Base-by-base conservation (phyloP, 2,797 vertebrate genomes). In the Sebastes iracundus region DNA sequence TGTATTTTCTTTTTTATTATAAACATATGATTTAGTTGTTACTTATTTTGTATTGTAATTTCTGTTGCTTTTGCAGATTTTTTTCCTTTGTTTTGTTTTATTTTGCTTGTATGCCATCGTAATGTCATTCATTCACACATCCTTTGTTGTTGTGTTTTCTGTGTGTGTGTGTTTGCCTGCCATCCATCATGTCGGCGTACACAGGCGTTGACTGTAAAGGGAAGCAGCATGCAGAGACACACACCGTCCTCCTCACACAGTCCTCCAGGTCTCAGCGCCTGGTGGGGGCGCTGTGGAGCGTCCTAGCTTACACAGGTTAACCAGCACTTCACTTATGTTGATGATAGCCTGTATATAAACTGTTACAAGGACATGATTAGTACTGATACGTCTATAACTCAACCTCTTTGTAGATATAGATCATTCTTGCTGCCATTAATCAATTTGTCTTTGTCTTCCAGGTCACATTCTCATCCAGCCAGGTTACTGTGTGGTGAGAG, bases 171-270 rank as follows among this genome's bases (percentile, higher is more conserved):
- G 68, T 76, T 86, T 83, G 78, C 33, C 65, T 69, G 75, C 77
- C 32, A 10, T 79, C 63, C 69, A 72, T 91, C 53, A 61, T 79
- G 62, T 82, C 14, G 80, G 53, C 60, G 22, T 23, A 93, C 85
- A 88, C 96, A 99, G 98, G 97, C 93, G 96, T 97, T 84, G 97
- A 97, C 97, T 97, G 94, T 96, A 97, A 97, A 95, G 97, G 97
- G 93, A 97, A 95, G 95, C 96, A 96, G 94, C 95, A 94, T 79
- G 95, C 96, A 86, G 96, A 97, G 93, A 95, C 90, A 6, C 73
- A 95, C 92, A 86, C 94, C 84, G 77, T 93, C 95, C 93, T 92
- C 87, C 78, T 83, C 82, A 93, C 76, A 90, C 95, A 93, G 80
- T 94, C 94, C 86, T 95, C 96, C 92, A 82, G 91, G 92, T 68